These are phyloP conservation scores for Amphipyra tragopoginis DNA, from an alignment of 2,888 invertebrate genomes.

Conservation along the genomic window DNA sequence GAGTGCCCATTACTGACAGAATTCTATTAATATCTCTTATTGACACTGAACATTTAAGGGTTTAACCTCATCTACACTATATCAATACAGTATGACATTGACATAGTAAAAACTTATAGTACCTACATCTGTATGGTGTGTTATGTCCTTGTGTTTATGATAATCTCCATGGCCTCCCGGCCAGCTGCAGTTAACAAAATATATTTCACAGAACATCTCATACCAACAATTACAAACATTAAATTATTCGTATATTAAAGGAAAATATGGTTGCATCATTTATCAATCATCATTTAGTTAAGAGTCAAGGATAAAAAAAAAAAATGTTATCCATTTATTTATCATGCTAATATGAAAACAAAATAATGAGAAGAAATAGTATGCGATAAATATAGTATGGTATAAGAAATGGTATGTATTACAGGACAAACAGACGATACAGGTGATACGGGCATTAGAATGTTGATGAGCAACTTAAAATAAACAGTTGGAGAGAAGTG, in stretches of 20 bases:
- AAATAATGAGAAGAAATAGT: slow-evolving; percentile 22
- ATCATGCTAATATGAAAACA: slow-evolving; percentile 15
- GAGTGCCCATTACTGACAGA: slow-evolving; percentile 28
- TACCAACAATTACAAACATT: slow-evolving; percentile 43
- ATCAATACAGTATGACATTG: slow-evolving; percentile 59
- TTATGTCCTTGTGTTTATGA: slow-evolving; percentile 68
- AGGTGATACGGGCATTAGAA: slow-evolving; percentile 48
- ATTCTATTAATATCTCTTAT: slow-evolving; percentile 28
- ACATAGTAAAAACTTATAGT: slow-evolving; percentile 67
- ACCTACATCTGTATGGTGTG: slow-evolving; percentile 75
- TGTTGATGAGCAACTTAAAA: slow-evolving; percentile 31
- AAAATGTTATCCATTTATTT: slow-evolving; percentile 4
- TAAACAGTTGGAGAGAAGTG: not conserved
- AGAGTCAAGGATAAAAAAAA: slow-evolving; percentile 10
- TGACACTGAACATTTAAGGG: slow-evolving; percentile 20
- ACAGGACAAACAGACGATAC: slow-evolving; percentile 57
- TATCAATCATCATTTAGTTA: no score
- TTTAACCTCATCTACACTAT: slow-evolving; percentile 50
- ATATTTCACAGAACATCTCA: slow-evolving; percentile 66
- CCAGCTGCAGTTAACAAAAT: slow-evolving; percentile 80
- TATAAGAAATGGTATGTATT: slow-evolving; percentile 39
- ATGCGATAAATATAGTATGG: slow-evolving; percentile 14
- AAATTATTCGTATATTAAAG: slow-evolving; percentile 27
- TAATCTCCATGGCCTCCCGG: slow-evolving; percentile 69
- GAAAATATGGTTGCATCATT: slow-evolving; percentile 4